These are phyloP conservation scores for Fulica atra DNA, from an alignment of 2,113 vertebrate genomes.

Conservation along the genomic window DNA sequence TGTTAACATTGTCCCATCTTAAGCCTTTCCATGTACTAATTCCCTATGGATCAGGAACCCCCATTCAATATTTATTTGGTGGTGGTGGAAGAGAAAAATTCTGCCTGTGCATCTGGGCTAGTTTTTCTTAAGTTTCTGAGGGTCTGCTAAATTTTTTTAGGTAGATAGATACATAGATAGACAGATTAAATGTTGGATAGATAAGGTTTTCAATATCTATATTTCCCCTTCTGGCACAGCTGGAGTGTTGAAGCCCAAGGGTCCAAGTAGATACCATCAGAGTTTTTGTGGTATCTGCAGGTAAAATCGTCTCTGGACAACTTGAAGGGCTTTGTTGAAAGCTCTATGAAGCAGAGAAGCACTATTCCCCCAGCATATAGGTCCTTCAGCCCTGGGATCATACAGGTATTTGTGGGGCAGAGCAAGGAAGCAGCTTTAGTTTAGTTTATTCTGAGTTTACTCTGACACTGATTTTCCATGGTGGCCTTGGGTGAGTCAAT, in stretches of 20 bases:
- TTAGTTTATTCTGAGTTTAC: background rate
- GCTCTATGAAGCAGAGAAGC: background rate
- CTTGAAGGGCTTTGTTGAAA: background rate
- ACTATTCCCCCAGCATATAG: background rate
- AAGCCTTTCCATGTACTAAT: background rate
- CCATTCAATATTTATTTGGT: background rate
- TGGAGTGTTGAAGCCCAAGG: background rate
- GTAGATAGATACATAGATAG: background rate
- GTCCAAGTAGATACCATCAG: background rate
- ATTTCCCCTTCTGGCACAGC: rapidly evolving
- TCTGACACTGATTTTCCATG: background rate
- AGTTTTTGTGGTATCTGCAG: background rate
- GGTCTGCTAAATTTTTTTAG: background rate
- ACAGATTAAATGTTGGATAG: background rate
- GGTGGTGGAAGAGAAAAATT: background rate
- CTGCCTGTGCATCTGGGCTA: background rate
- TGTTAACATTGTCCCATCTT: background rate
- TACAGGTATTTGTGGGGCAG: background rate
- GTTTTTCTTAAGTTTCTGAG: background rate
- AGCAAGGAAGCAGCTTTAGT: background rate
- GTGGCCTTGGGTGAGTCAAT: background rate
- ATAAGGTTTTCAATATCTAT: background rate
- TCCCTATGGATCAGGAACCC: background rate
- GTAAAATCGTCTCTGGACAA: background rate
- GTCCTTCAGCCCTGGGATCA: background rate